Conservation (phyloP, 2,797 vertebrate species). For the Syngnathus acus region DNA sequence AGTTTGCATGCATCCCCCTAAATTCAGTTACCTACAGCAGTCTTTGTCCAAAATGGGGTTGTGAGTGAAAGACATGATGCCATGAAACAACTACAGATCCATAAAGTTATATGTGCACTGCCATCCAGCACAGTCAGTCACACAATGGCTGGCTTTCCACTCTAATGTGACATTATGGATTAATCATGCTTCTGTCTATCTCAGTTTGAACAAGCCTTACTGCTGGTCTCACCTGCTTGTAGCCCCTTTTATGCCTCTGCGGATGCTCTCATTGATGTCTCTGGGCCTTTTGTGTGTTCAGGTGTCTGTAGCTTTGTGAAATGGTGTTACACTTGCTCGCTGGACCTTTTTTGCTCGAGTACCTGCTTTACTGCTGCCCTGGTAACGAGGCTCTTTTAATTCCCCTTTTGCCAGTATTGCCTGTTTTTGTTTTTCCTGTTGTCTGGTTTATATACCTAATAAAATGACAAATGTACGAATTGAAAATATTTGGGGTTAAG, state of each 20-base stretch:
- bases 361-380: conserved; percentile 46
- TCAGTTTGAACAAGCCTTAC: neutral
- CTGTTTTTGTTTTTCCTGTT: neutral
- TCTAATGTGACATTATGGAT: neutral
- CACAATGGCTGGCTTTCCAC: neutral
- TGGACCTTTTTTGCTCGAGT: conserved; percentile 44
- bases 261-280: conserved; percentile 36
- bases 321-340: conserved; percentile 46
- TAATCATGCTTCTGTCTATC: conserved; percentile 11
- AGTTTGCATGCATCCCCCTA: neutral
- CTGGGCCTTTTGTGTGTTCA: conserved; percentile 46
- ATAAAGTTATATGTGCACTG: neutral
- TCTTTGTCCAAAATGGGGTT: neutral
- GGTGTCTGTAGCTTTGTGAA: conserved; percentile 49
- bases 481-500: too few relatives aligned
- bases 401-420: neutral
- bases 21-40: neutral
- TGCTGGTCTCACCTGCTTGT: conserved; percentile 17
- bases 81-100: neutral
- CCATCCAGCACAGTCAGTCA: neutral
- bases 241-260: conserved; percentile 37
- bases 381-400: conserved; percentile 41
- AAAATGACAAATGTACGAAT: too few relatives aligned
- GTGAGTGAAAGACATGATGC: neutral
- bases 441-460: too few relatives aligned